These are phyloP conservation scores for Phymastichus coffea DNA, from an alignment of 1,140 invertebrate genomes.

Conservation along the genomic window DNA sequence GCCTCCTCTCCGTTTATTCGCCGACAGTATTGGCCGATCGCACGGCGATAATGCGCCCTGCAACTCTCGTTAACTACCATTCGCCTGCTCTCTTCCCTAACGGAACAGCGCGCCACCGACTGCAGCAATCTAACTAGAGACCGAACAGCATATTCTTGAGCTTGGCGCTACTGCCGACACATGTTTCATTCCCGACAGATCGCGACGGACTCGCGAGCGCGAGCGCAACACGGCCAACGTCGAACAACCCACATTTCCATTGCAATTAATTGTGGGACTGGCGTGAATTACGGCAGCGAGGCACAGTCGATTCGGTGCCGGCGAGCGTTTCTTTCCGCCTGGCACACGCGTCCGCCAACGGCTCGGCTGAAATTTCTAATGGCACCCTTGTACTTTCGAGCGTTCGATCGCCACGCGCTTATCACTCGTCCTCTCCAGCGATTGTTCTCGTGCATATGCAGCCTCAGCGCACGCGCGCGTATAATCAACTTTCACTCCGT, in stretches of 20 bases:
- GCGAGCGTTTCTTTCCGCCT: too few relatives aligned
- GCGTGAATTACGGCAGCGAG: too few relatives aligned
- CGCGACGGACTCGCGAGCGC: background rate
- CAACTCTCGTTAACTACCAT: background rate
- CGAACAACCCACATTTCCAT: too few relatives aligned
- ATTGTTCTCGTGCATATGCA: slow-evolving; percentile 8
- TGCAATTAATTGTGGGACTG: too few relatives aligned
- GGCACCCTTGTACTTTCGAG: too few relatives aligned
- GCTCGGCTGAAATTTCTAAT: too few relatives aligned
- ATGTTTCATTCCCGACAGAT: background rate
- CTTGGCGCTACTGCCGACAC: too few relatives aligned
- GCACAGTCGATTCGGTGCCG: too few relatives aligned
- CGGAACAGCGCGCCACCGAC: background rate
- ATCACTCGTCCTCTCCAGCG: slow-evolving; percentile 15
- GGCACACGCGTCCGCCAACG: too few relatives aligned
- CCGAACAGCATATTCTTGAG: too few relatives aligned
- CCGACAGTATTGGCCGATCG: slow-evolving; percentile 29
- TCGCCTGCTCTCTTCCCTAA: background rate
- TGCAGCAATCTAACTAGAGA: too few relatives aligned
- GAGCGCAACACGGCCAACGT: slow-evolving; percentile 7
- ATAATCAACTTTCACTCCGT: slow-evolving; percentile 17
- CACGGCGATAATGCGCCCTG: slow-evolving; percentile 28
- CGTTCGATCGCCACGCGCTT: slow-evolving; percentile 3
- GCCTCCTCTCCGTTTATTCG: slow-evolving; percentile 31
- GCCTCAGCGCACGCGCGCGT: background rate